A percentile compares a stretch with the other conserved stretches of the same genome.
These are phyloP conservation scores for Lapara coniferarum DNA, from an alignment of 2,888 invertebrate species.

Conservation along the genomic window DNA sequence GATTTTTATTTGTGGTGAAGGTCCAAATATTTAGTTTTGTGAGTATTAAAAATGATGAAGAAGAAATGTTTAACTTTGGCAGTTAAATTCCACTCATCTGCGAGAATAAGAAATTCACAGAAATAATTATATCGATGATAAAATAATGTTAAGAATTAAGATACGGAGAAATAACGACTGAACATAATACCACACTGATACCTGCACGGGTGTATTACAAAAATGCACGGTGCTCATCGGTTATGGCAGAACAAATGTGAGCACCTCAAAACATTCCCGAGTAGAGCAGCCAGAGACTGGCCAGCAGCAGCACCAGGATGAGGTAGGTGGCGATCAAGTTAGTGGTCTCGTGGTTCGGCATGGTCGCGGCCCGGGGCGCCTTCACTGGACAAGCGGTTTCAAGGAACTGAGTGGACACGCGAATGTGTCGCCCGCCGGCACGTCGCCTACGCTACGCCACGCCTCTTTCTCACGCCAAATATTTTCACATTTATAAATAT, in stretches of 20 bases:
- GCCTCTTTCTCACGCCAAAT: slow-evolving; percentile 54
- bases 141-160: neutral
- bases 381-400: slow-evolving; percentile 68
- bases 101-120: neutral
- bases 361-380: slow-evolving; percentile 53
- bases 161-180: neutral
- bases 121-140: neutral
- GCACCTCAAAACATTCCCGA: slow-evolving; percentile 84
- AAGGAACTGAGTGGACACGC: slow-evolving; percentile 63
- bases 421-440: slow-evolving; percentile 47
- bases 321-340: slow-evolving; percentile 88
- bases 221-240: neutral
- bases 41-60: neutral
- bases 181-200: slow-evolving; percentile 13
- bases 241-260: slow-evolving; percentile 27
- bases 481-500: slow-evolving; percentile 69
- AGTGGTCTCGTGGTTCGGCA: slow-evolving; percentile 85
- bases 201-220: slow-evolving; percentile 1
- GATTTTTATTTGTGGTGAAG: neutral
- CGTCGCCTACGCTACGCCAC: slow-evolving; percentile 59
- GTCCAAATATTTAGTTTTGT: slow-evolving; percentile 6
- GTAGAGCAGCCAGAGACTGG: slow-evolving; percentile 87
- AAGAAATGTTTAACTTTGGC: neutral
- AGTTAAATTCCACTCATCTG: neutral
- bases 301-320: slow-evolving; percentile 86